Conservation (phyloP, 1,140 invertebrate genomes). For the Gryon sp. region DNA sequence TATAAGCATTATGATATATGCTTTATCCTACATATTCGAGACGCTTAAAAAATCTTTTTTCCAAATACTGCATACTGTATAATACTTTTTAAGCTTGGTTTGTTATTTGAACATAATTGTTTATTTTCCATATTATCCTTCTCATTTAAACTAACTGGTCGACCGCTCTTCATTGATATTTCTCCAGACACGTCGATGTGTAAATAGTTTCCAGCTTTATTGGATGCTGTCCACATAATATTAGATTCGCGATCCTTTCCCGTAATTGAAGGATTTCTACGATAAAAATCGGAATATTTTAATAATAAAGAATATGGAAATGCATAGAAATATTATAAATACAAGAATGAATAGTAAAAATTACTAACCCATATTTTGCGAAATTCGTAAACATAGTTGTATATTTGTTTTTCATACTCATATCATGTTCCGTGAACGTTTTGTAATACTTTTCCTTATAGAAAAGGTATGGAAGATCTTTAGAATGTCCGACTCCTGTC, state of each 20-base stretch:
- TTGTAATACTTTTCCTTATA: background rate
- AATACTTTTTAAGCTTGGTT: no score
- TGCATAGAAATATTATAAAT: no score
- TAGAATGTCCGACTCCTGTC: background rate
- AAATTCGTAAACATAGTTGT: background rate
- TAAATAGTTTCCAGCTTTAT: background rate
- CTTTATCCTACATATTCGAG: no score
- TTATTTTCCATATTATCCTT: no score
- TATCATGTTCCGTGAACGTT: background rate
- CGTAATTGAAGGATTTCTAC: no score
- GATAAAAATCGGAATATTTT: no score
- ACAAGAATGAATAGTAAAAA: no score
- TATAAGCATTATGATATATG: no score
- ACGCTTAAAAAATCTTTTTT: no score
- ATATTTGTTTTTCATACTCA: background rate
- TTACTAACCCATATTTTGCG: background rate
- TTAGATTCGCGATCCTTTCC: background rate
- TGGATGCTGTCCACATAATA: background rate
- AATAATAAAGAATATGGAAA: no score
- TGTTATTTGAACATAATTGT: no score
- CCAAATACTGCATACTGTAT: no score
- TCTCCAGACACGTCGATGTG: background rate
- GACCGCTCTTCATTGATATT: background rate
- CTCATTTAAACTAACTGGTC: background rate
- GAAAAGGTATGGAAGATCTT: background rate